phyloP scores from a whole-genome alignment of 2,888 invertebrate genomes.

The Argynnis bischoffii region DNA sequence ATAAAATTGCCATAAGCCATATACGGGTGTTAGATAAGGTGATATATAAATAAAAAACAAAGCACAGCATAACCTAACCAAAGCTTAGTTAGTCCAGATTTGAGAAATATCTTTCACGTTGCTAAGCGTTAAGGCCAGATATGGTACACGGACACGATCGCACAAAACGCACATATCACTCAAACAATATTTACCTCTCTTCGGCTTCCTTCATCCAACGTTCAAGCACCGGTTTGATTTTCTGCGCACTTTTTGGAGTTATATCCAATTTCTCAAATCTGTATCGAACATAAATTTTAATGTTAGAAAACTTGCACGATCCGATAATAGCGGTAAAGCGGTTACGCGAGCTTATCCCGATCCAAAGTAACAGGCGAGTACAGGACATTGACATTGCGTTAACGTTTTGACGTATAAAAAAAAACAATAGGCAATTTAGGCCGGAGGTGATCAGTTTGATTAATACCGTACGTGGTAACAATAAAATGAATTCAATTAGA shows the following conservation, averaged over 20 bases:
- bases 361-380: conserved; percentile 76
- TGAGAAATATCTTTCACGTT: conserved; percentile 78
- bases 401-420: conserved; percentile 68
- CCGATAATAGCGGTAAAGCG: conserved; percentile 53
- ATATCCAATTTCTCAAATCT: conserved; percentile 99
- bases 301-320: conserved; percentile 74
- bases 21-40: not conserved
- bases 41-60: conserved; percentile 24
- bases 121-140: conserved; percentile 81
- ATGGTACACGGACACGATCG: conserved; percentile 72
- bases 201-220: conserved; percentile 99
- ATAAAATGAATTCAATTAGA: conserved; percentile 80
- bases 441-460: conserved; percentile 80
- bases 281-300: conserved; percentile 81
- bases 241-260: conserved; percentile 99
- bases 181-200: conserved; percentile 90
- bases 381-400: conserved; percentile 86
- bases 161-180: conserved; percentile 76
- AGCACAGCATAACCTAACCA: conserved; percentile 44
- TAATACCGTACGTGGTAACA: conserved; percentile 78
- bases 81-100: conserved; percentile 82
- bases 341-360: conserved; percentile 52
- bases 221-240: conserved; percentile 99
- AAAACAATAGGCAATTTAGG: conserved; percentile 81
- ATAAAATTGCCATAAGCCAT: conserved; percentile 6